phyloP scores from a whole-genome alignment of 2,797 vertebrate species.

The Mycteria americana region DNA sequence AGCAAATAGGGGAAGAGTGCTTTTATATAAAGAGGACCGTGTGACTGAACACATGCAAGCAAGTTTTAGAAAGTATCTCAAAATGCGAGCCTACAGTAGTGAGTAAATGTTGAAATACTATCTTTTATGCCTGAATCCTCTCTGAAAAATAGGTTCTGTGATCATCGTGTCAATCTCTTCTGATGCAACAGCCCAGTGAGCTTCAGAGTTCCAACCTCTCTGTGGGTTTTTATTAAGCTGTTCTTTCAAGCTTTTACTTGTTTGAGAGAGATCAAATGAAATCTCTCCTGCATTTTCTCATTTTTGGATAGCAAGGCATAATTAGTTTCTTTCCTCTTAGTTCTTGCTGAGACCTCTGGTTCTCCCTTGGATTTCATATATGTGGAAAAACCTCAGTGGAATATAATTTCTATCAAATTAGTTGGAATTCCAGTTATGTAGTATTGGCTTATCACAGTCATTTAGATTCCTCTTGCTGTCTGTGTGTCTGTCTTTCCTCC shows the following conservation, averaged over 20 bases:
- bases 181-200: not conserved
- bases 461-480: not conserved
- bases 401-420: not conserved
- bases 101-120: not conserved
- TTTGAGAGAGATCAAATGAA: not conserved
- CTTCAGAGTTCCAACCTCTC: not conserved
- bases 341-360: not conserved
- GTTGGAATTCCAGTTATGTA: not conserved
- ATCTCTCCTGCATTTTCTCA: not conserved
- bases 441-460: not conserved
- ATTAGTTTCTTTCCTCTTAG: not conserved
- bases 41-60: not conserved
- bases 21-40: not conserved
- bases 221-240: not conserved
- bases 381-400: not conserved
- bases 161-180: accelerated
- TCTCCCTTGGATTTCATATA: not conserved
- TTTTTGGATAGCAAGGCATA: not conserved
- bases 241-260: not conserved
- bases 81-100: not conserved
- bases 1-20: not conserved
- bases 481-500: not conserved
- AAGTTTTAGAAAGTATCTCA: not conserved
- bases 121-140: not conserved
- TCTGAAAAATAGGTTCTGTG: not conserved